These are phyloP conservation scores for Holcopasites calliopsidis DNA, from an alignment of 1,140 invertebrate species.

Conservation along the genomic window DNA sequence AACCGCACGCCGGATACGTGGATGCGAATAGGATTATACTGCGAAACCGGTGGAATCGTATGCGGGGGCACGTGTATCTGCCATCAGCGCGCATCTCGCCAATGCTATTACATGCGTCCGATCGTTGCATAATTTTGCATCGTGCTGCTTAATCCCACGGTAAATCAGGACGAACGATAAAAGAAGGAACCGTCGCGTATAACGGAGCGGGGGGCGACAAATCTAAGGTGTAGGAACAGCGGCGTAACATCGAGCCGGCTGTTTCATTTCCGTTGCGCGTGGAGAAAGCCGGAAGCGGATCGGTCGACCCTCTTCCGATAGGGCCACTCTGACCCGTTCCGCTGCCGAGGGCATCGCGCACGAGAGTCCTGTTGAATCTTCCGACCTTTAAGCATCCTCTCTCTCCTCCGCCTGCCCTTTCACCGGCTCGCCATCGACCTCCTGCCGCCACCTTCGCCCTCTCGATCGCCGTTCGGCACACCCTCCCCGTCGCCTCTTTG, in stretches of 20 bases:
- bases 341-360: neutral
- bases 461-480: constrained; percentile 28
- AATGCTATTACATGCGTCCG: constrained; percentile 39
- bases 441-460: constrained; percentile 15
- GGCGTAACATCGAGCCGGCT: constrained; percentile 14
- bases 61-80: constrained; percentile 19
- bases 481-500: constrained; percentile 28
- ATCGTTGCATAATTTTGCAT: constrained; percentile 45
- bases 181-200: too few species aligned
- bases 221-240: neutral
- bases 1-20: constrained; percentile 44
- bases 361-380: neutral
- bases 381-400: constrained; percentile 16
- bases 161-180: too few species aligned
- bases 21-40: neutral
- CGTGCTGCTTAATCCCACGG: constrained; percentile 41
- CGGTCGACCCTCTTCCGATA: constrained; percentile 54
- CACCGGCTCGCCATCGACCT: neutral
- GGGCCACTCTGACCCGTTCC: constrained; percentile 42
- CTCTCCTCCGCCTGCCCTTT: constrained; percentile 9
- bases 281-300: constrained; percentile 53
- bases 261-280: constrained; percentile 68
- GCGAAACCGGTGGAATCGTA: neutral
- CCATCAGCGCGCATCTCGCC: too few species aligned
- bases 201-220: too few species aligned